Evolutionary conservation across 2,113 vertebrate genomes (phyloP).

Genomic region (Parus major): DNA sequence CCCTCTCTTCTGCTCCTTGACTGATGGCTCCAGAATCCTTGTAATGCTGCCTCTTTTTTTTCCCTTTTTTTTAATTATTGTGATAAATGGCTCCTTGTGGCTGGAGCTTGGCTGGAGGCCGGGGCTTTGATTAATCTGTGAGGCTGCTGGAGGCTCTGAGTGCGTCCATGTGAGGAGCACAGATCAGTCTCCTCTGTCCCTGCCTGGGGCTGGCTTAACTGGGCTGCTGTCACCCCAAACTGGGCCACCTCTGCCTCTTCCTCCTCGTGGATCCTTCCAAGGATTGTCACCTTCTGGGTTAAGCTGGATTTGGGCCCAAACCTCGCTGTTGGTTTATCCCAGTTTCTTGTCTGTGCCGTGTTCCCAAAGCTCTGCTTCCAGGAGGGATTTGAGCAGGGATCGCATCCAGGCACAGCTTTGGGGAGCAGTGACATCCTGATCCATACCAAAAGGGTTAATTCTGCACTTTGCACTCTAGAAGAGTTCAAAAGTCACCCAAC

Average conservation of each 20-base stretch:
- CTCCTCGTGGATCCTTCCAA: fast-evolving
- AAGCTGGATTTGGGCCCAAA: neutral
- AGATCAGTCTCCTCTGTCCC: neutral
- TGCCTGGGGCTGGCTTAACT: neutral
- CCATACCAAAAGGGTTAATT: fast-evolving
- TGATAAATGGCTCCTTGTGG: neutral
- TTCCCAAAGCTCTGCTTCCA: neutral
- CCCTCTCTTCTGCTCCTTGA: neutral
- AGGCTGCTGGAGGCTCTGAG: neutral
- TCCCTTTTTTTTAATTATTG: neutral
- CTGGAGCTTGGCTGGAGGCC: neutral
- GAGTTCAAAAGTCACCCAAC: fast-evolving
- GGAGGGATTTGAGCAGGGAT: neutral
- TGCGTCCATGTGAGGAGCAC: fast-evolving
- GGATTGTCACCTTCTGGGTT: neutral
- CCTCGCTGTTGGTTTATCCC: neutral
- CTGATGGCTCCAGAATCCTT: neutral
- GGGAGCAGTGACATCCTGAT: neutral
- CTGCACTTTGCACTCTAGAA: fast-evolving
- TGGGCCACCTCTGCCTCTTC: too few relatives aligned
- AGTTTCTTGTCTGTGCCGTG: fast-evolving
- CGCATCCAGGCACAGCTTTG: neutral
- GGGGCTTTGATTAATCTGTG: neutral
- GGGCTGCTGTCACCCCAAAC: neutral
- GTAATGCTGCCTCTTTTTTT: neutral